Evolutionary conservation across 2,113 vertebrate species (phyloP).

Genomic region (Psophia crepitans): DNA sequence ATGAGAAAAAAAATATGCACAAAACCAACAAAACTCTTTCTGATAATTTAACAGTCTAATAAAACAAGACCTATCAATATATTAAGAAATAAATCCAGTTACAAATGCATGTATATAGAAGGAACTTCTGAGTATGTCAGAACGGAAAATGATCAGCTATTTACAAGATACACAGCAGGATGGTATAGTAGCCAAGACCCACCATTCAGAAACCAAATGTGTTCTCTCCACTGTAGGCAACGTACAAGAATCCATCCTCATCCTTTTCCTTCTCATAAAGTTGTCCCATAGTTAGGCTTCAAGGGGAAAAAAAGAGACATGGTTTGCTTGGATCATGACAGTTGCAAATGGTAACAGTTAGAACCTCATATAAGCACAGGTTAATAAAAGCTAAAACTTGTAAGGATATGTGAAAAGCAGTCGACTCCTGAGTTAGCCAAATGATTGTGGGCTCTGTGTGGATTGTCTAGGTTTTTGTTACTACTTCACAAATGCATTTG

Average conservation of each 20-base stretch:
- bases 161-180: constrained; percentile 77
- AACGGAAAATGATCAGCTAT: constrained; percentile 74
- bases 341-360: not conserved
- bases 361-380: not conserved
- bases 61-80: constrained; percentile 75
- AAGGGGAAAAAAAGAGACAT: constrained; percentile 20
- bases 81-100: constrained; percentile 81
- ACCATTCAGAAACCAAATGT: constrained; percentile 87
- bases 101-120: constrained; percentile 73
- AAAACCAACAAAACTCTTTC: constrained; percentile 64
- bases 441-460: not conserved
- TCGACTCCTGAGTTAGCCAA: not conserved
- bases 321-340: not conserved
- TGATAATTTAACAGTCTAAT: constrained; percentile 78
- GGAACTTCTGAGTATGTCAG: constrained; percentile 43
- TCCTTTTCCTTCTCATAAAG: constrained; percentile 98
- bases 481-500: not conserved
- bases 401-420: not conserved
- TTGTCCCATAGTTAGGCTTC: constrained; percentile 96
- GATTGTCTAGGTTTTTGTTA: not conserved
- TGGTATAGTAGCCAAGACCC: constrained; percentile 51
- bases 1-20: constrained; percentile 65
- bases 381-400: not conserved
- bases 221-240: constrained; percentile 98
- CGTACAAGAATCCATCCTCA: constrained; percentile 96